Conservation (phyloP, 2,113 vertebrate genomes). For the Chloroceryle aenea region DNA sequence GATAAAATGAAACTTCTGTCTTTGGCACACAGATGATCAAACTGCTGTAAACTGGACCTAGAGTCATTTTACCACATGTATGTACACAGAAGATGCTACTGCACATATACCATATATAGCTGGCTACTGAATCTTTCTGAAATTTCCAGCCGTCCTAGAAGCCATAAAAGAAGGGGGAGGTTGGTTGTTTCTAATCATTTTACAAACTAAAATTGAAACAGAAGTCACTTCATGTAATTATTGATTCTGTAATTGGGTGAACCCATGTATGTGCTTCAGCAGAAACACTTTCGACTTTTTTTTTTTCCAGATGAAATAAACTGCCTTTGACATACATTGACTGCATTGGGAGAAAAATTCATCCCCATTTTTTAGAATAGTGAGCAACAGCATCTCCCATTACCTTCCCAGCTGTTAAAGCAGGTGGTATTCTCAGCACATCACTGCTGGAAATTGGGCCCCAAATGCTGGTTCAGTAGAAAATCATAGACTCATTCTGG, state of each 20-base stretch:
- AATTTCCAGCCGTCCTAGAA: background rate
- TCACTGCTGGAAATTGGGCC: background rate
- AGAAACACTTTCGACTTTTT: background rate
- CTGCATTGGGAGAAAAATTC: background rate
- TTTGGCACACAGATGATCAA: background rate
- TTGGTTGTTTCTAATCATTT: background rate
- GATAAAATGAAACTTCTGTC: background rate
- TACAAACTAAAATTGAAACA: background rate
- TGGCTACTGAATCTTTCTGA: background rate
- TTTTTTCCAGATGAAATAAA: background rate
- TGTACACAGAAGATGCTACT: background rate
- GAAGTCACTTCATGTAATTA: background rate
- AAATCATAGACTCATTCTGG: background rate
- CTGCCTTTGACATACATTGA: background rate
- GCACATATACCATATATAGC: background rate
- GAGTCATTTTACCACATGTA: background rate
- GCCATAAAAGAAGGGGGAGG: background rate
- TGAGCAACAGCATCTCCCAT: background rate
- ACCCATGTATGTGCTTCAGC: background rate
- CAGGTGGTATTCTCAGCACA: background rate
- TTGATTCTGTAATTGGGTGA: background rate
- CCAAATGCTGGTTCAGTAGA: background rate
- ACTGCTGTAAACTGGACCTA: background rate
- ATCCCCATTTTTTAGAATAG: background rate
- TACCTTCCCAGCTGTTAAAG: background rate